phyloP scores from a whole-genome alignment of 2,113 vertebrate genomes.

The Cathartes aura region DNA sequence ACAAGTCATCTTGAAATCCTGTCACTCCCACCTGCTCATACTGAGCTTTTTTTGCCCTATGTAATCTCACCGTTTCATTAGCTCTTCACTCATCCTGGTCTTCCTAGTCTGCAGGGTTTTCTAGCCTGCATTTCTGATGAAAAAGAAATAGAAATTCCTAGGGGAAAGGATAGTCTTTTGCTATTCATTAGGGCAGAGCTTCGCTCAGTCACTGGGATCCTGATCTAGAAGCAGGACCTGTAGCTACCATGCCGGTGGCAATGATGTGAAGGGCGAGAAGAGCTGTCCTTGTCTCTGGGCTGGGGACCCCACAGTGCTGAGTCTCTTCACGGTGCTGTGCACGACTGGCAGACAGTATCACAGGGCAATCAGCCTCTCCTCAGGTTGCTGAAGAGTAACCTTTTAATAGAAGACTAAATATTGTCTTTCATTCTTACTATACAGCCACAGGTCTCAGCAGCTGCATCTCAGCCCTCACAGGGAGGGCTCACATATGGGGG shows the following conservation, averaged over 20 bases:
- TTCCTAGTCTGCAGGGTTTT: background rate
- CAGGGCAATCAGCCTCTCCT: background rate
- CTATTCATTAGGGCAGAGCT: background rate
- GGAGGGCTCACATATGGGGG: rapidly evolving
- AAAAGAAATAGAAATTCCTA: background rate
- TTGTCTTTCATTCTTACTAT: background rate
- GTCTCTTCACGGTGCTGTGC: background rate
- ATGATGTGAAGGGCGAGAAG: rapidly evolving
- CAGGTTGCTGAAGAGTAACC: background rate
- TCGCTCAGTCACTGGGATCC: background rate
- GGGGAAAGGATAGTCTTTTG: background rate
- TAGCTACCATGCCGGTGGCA: background rate
- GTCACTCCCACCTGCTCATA: background rate
- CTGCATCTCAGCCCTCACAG: background rate
- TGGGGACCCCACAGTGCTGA: background rate
- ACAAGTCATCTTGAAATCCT: background rate
- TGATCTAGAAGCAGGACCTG: background rate
- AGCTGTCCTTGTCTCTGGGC: background rate
- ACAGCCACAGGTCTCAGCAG: background rate
- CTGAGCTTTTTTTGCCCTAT: background rate
- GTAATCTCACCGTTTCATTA: background rate
- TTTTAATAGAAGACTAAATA: background rate
- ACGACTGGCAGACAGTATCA: background rate
- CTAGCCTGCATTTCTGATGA: background rate
- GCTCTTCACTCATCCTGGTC: background rate